These are phyloP conservation scores for Apteryx owenii DNA, from an alignment of 2,113 vertebrate genomes.

Conservation along the genomic window DNA sequence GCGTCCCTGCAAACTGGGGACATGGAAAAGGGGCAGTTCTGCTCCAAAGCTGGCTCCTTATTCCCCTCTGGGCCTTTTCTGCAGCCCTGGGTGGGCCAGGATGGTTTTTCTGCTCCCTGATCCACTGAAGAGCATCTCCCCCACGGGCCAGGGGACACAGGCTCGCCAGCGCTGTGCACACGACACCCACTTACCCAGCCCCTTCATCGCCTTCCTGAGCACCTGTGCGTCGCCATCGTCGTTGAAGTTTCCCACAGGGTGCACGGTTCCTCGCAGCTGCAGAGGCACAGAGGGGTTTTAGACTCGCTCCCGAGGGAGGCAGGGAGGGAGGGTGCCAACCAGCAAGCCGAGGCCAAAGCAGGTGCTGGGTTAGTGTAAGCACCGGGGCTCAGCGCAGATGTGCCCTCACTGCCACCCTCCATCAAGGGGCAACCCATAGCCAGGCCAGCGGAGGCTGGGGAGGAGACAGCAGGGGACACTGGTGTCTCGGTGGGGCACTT, in stretches of 20 bases:
- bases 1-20: background rate
- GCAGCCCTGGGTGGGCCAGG: fast-evolving
- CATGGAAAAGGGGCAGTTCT: background rate
- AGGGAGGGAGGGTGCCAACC: slow-evolving; percentile 4
- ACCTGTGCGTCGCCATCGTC: slow-evolving; percentile 89
- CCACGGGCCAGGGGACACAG: background rate
- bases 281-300: background rate
- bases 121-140: background rate
- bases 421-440: background rate
- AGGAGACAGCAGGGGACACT: background rate
- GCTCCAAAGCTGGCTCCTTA: background rate
- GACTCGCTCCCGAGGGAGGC: background rate
- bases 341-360: slow-evolving; percentile 61
- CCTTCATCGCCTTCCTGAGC: slow-evolving; percentile 97
- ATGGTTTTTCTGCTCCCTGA: background rate
- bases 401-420: background rate
- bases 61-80: background rate
- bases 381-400: background rate
- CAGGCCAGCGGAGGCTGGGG: background rate
- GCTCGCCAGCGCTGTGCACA: too few relatives aligned
- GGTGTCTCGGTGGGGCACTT: background rate
- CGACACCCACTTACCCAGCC: slow-evolving; percentile 81
- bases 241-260: slow-evolving; percentile 76
- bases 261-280: slow-evolving; percentile 87
- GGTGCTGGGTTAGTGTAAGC: slow-evolving; percentile 51